Evolutionary conservation across 1,140 invertebrate genomes (phyloP), one percentile per base, ranked within the genome.

Genomic region (Nasonia vitripennis): DNA sequence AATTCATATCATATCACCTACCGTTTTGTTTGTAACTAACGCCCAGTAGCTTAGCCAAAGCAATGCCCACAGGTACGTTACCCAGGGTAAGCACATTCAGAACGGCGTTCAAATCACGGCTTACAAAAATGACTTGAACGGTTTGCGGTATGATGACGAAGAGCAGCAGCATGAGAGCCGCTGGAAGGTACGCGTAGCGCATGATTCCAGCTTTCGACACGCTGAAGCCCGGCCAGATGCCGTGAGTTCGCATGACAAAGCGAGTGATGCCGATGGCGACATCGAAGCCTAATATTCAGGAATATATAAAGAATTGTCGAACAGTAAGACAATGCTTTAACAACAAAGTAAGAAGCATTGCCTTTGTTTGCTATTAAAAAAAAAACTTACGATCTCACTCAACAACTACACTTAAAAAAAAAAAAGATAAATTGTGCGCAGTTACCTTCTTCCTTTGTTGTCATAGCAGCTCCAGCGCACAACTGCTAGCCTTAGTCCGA

Each of bases 61-160:
- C 71, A 37, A 83, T 82, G 14, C 41, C 11, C 11, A 62, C 37
- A 14, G 85, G 80, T 45, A 86, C 41, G 55, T 86, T 27, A n/a
- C 27, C 73, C 11, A 71, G 74, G 17, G 74, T 71, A 9, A 86
- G 20, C 41, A 86, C 27, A 45, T 82, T 67, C 9, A 81, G n/a
- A 23, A 81, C 78, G 11, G 10, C 11, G 17, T 80, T 79, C 41
- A 86, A 78, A 27, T 86, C 51, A 4, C 80, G 74, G 45, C 27
- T 31, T 1, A 81, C 1, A 37, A 41, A n/a, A 34, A 81, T 34
- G 34, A 83, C 10, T 17, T 78, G 23, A 37, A 71, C 17, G 17
- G 85, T 82, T 62, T 86, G 85, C 45, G 85, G 62, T 45, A 82
- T 20, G 70, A 45, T 81, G n/a, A 86, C 78, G 48, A 81, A 86